Evolutionary conservation across 2,888 invertebrate genomes (phyloP).

Genomic region (Idaea biselata): DNA sequence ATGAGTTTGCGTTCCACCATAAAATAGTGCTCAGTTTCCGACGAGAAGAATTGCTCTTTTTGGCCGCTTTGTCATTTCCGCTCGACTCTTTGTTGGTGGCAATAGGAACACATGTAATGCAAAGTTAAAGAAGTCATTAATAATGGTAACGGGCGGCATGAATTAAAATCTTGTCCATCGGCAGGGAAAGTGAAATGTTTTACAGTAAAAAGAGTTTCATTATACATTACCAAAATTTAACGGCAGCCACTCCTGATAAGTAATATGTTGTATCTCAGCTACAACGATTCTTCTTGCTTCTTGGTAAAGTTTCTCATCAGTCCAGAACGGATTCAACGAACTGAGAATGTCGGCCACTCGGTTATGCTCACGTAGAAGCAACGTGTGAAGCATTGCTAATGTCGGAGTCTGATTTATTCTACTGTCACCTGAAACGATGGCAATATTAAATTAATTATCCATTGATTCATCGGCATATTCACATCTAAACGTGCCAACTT

Average conservation of each 20-base stretch:
- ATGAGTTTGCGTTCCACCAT: no score
- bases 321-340: conserved; percentile 79
- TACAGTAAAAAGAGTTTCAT: not conserved
- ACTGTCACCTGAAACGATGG: conserved; percentile 60
- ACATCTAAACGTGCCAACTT: conserved; percentile 9
- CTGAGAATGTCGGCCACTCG: conserved; percentile 72
- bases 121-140: no score
- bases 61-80: no score
- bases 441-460: not conserved
- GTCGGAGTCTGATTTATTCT: conserved; percentile 80
- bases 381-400: conserved; percentile 73
- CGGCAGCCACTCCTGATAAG: conserved; percentile 82
- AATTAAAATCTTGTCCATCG: no score
- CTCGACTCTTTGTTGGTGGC: no score
- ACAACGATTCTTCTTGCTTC: conserved; percentile 77
- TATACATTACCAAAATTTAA: conserved; percentile 67
- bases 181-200: no score
- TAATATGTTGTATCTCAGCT: conserved; percentile 81
- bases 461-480: not conserved
- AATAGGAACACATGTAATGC: no score
- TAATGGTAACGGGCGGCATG: no score
- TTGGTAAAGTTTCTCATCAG: conserved; percentile 79
- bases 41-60: no score
- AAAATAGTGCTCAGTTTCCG: no score
- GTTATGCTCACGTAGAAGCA: conserved; percentile 80